Percentiles rank a stretch among this genome's conserved stretches.
Conservation (phyloP, 2,888 invertebrate species). For the Heliconius sara region DNA sequence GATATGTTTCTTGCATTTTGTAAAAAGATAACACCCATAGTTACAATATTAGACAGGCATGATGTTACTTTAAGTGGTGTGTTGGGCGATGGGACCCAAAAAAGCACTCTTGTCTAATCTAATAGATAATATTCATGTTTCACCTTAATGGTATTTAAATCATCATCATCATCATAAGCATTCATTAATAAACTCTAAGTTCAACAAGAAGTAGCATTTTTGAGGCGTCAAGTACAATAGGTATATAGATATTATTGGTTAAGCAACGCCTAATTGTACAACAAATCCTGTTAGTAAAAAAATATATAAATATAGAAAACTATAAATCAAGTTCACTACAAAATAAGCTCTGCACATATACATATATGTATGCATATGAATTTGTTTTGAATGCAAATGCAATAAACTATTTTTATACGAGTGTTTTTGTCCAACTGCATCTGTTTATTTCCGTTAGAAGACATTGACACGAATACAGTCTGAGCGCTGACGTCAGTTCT, state of each 20-base stretch:
- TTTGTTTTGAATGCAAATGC: constrained; percentile 27
- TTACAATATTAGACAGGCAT: not conserved
- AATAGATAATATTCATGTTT: not conserved
- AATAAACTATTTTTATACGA: constrained; percentile 52
- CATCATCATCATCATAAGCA: not conserved
- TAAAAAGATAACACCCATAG: not conserved
- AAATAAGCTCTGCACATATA: too few relatives aligned
- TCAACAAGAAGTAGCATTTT: too few relatives aligned
- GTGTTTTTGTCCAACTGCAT: constrained; percentile 54
- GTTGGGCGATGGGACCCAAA: not conserved
- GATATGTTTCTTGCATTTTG: not conserved
- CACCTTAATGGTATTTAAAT: not conserved
- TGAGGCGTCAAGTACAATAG: too few relatives aligned
- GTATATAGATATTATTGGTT: too few relatives aligned
- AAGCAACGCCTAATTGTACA: too few relatives aligned
- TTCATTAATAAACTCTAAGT: not conserved
- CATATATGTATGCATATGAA: not conserved
- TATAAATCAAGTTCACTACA: too few relatives aligned
- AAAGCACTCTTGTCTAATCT: too few relatives aligned
- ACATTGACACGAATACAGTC: constrained; percentile 70
- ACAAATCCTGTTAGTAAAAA: too few relatives aligned
- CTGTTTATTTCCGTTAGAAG: constrained; percentile 68
- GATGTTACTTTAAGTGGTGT: too few relatives aligned
- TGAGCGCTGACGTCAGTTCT: constrained; percentile 52
- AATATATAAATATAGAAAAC: too few relatives aligned